Evolutionary conservation across 1,140 invertebrate genomes (phyloP), one percentile per base, ranked within the genome.

Genomic region (Drosophila elegans): DNA sequence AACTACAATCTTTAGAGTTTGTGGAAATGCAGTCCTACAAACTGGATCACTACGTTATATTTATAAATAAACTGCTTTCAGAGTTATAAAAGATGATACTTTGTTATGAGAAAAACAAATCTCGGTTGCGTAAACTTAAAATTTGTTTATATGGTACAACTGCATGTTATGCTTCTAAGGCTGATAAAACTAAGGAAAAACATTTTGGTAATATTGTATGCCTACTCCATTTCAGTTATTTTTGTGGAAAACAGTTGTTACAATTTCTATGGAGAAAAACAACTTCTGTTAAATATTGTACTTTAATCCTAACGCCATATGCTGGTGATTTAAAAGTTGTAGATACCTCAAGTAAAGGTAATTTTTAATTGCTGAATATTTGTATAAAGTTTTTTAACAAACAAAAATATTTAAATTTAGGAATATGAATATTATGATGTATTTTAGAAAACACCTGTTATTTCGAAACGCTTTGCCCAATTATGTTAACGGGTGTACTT

Each of bases 401-500:
- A 21, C 16, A 21, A 21, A 21, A 21, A 21, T 21, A 21, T 21
- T 21, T 21, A 21, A 21, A 21, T 21, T 21, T 21, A 21, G 16
- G 16, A 21, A 21, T 21, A 21, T 21, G 16, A 21, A 21, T 21
- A 21, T 21, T 21, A 21, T 21, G 16, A 21, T 21, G 1, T 21
- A 21, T 21, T 21, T 21, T 21, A 21, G 16, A 21, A 51, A 48
- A 61, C 34, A 55, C n/a, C 32, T 60, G 21, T 16, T 55, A 3
- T 6, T 5, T 11, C 16, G 16, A 21, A 21, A 21, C 16, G 12
- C n/a, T 42, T 16, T 12, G 4, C 56, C 25, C 6, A 62, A 21
- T 27, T 60, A 11, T 55, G 59, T 49, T 56, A 29, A 16, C 44
- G 11, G 63, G 49, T 74, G 69, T 63, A 56, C 34, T 52, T 41